These are phyloP conservation scores for Brachyptera risi DNA, from an alignment of 2,888 invertebrate genomes.

Conservation along the genomic window DNA sequence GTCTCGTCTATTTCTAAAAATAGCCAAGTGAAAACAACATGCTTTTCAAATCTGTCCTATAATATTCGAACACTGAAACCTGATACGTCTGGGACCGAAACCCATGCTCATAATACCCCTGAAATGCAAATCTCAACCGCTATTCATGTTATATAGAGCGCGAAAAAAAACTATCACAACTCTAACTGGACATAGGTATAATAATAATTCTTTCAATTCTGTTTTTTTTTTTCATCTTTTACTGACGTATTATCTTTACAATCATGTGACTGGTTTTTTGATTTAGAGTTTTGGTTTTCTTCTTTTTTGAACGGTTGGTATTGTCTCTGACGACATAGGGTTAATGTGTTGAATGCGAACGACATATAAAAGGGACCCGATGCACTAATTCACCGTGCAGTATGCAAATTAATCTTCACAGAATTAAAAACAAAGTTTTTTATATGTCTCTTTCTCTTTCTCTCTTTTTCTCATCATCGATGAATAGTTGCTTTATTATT, in stretches of 20 bases:
- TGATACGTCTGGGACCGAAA: neutral
- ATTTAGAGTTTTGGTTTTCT: too few species aligned
- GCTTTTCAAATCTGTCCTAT: neutral
- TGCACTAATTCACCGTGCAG: slow-evolving; percentile 2
- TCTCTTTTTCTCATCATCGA: neutral
- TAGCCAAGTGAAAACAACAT: too few species aligned
- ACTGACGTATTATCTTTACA: too few species aligned
- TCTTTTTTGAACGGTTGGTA: neutral
- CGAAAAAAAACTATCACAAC: neutral
- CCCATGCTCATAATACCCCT: neutral
- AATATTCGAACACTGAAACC: neutral
- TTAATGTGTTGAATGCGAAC: neutral
- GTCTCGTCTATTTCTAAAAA: too few species aligned
- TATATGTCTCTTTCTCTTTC: neutral
- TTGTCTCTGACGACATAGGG: neutral
- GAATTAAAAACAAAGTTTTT: neutral
- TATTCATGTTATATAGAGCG: too few species aligned
- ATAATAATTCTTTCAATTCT: neutral
- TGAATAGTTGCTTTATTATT: too few species aligned
- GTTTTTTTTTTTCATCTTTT: neutral
- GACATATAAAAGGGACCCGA: neutral
- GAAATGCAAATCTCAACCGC: too few species aligned
- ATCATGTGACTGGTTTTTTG: too few species aligned
- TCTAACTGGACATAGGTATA: neutral
- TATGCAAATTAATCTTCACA: slow-evolving; percentile 5